These are phyloP conservation scores for Cyprinodon variegatus DNA, from an alignment of 2,113 vertebrate genomes.

Conservation along the genomic window DNA sequence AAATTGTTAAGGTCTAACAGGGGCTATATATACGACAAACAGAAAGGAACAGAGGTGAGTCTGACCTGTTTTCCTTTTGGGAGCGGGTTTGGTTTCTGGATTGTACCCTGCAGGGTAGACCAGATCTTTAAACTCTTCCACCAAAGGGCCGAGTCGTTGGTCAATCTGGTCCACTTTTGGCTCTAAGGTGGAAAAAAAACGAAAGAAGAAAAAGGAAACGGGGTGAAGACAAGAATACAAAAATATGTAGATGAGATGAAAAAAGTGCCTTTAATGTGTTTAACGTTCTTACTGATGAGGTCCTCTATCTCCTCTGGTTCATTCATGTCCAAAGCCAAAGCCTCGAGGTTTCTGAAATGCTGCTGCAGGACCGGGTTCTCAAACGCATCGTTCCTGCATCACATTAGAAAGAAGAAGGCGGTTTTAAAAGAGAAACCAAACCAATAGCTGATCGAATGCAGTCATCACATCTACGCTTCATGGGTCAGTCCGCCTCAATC, in stretches of 20 bases:
- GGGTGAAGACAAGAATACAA: not conserved
- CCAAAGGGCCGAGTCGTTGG: constrained; percentile 83
- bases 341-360: constrained; percentile 95
- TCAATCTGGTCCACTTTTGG: constrained; percentile 89
- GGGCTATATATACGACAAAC: not conserved
- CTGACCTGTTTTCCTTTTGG: constrained; percentile 83
- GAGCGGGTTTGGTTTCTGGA: constrained; percentile 80
- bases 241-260: not conserved
- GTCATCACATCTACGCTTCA: no score
- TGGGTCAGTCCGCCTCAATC: no score
- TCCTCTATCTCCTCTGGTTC: constrained; percentile 90
- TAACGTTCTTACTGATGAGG: constrained; percentile 85
- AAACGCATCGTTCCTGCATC: constrained; percentile 87
- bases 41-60: not conserved
- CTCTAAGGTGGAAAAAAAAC: constrained; percentile 76
- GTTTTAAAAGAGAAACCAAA: not conserved
- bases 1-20: no score
- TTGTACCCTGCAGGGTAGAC: constrained; percentile 90
- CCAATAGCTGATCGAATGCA: not conserved
- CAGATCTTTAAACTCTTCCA: constrained; percentile 89
- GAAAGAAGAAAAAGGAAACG: not conserved
- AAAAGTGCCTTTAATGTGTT: constrained; percentile 7
- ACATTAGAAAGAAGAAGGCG: constrained; percentile 15
- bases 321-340: constrained; percentile 88
- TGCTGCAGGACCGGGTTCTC: constrained; percentile 95